Percentiles rank a stretch among this genome's conserved stretches.
These are phyloP conservation scores for Luidia sarsii DNA, from an alignment of 53 echinoderm and acorn worm species.

Conservation along the genomic window DNA sequence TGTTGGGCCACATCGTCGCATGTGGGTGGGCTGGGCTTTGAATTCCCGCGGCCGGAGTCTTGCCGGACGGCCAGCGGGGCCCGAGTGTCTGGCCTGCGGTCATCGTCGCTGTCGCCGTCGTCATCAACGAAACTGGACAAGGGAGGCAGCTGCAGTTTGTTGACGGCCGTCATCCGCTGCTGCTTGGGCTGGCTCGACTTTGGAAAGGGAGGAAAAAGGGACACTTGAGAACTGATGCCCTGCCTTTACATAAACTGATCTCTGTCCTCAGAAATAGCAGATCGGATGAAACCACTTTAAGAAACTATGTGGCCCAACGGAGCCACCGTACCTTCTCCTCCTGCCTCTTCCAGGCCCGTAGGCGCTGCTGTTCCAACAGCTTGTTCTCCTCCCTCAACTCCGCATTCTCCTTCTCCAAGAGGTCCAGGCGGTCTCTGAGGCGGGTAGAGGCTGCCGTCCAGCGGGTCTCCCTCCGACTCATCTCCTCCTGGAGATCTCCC, in stretches of 20 bases:
- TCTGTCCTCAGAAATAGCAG: too few relatives aligned
- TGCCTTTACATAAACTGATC: too few relatives aligned
- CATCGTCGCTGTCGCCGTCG: neutral
- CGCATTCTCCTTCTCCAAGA: slow-evolving; percentile 73
- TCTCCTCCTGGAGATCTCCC: slow-evolving; percentile 82
- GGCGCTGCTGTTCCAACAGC: slow-evolving; percentile 57
- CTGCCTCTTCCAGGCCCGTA: slow-evolving; percentile 69
- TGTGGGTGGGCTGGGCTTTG: neutral
- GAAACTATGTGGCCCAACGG: too few relatives aligned
- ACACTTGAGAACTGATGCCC: too few relatives aligned
- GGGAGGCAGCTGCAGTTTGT: slow-evolving; percentile 32
- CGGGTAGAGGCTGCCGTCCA: slow-evolving; percentile 80
- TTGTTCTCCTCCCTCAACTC: slow-evolving; percentile 77
- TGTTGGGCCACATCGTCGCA: neutral
- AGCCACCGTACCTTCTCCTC: slow-evolving; percentile 62
- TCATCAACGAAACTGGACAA: neutral
- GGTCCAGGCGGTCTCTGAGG: slow-evolving; percentile 68
- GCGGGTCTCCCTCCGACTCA: slow-evolving; percentile 80
- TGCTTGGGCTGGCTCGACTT: slow-evolving; percentile 26
- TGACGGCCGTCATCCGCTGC: slow-evolving; percentile 11
- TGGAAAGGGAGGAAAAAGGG: neutral
- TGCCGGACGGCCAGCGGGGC: neutral
- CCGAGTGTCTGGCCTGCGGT: neutral
- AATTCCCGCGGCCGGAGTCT: neutral
- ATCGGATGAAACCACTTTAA: too few relatives aligned